Evolutionary conservation across 2,113 vertebrate species (phyloP), one percentile per base, ranked within the genome.

Genomic region (Festucalex cinctus): DNA sequence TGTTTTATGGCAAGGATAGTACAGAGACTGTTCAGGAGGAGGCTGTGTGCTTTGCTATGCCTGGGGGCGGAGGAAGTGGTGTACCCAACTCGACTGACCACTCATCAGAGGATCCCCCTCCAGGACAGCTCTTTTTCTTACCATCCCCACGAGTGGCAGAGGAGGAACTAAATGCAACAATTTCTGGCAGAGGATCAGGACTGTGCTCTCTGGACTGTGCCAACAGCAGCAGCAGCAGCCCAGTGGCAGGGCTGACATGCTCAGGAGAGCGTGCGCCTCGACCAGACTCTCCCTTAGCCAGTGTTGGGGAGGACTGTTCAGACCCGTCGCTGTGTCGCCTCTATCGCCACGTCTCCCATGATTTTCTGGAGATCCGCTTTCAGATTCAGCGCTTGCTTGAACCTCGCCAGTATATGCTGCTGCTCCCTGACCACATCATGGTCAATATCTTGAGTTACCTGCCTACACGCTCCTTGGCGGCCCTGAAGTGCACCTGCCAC

Each of bases 281-380:
- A 81, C 76, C 92, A 5, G 2, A 89, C 49, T 91, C 91, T 63
- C 90, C 91, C 41, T 13, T 39, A 0, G 0, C 74, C 0, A 10
- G 76, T 51, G 60, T 59, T n/a, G 0, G 43, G 43, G 91, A 92
- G 0, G 92, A 93, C 63, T 83, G 83, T 0, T 66, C 91, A 0
- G 94, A 95, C 77, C 92, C 95, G 0, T 93, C 96, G 0, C 85
- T 98, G 10, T 98, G 96, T 73, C 94, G 96, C 9, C 84, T 98
- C 17, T 98, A 98, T 86, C 95, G 95, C 1, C 95, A 98, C 0
- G 96, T 98, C 32, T 98, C 97, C 0, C 97, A 98, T 0, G 95
- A 98, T 58, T 99, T 99, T 71, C 77, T 98, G 76, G 97, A 99
- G 82, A 99, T 98, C 83, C 94, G 97, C 0, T 99, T 98, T 80